Percentiles rank a stretch among this genome's conserved stretches.
These are phyloP conservation scores for Daubentonia madagascariensis DNA, from an alignment of 2,113 vertebrate species.

Conservation along the genomic window DNA sequence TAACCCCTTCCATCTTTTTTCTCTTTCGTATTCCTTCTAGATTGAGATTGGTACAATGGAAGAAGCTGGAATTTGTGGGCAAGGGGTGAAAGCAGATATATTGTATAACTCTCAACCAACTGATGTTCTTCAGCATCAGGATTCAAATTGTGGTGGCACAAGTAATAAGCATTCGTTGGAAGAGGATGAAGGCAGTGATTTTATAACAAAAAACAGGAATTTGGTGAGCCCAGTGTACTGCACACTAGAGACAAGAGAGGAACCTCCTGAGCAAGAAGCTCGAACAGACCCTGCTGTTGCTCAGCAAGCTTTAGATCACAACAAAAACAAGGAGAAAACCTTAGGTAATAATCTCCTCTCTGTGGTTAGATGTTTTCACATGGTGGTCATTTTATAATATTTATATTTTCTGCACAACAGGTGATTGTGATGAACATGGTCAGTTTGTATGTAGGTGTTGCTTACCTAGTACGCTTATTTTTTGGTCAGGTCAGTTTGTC, in stretches of 20 bases:
- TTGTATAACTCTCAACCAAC: conserved; percentile 73
- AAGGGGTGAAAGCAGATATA: conserved; percentile 79
- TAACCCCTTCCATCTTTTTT: neutral
- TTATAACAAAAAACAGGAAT: conserved; percentile 74
- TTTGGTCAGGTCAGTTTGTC: neutral
- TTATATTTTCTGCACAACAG: neutral
- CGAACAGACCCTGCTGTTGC: conserved; percentile 86
- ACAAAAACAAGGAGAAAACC: conserved; percentile 86
- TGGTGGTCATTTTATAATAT: neutral
- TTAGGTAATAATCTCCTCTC: conserved; percentile 84
- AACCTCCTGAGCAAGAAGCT: conserved; percentile 88
- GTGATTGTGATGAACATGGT: neutral
- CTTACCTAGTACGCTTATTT: neutral
- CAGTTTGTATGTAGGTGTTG: neutral
- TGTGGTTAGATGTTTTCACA: neutral
- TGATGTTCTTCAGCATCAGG: conserved; percentile 73
- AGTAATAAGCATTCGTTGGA: neutral
- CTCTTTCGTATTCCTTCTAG: conserved; percentile 63
- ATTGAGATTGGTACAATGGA: conserved; percentile 82
- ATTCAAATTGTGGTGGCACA: conserved; percentile 76
- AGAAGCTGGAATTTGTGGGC: conserved; percentile 79
- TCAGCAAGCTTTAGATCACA: conserved; percentile 86
- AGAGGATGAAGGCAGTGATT: conserved; percentile 30
- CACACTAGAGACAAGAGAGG: conserved; percentile 84
- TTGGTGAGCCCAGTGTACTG: conserved; percentile 74